Conservation (phyloP, 2,113 vertebrate species). For the Zosterops lateralis region DNA sequence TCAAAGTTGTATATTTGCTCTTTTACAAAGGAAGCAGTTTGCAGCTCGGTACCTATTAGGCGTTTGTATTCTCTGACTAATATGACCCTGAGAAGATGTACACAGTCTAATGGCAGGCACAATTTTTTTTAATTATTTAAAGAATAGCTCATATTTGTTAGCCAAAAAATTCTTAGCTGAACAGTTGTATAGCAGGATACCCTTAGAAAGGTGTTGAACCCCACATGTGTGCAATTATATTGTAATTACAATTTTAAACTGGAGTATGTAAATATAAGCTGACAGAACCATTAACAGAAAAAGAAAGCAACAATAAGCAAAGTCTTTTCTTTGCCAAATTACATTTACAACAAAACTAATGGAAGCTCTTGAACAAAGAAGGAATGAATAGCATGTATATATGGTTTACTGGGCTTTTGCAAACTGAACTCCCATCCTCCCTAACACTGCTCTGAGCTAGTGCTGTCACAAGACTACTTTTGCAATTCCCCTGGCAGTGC, state of each 20-base stretch:
- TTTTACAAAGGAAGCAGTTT: neutral
- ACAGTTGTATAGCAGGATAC: neutral
- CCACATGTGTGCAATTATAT: slow-evolving; percentile 24
- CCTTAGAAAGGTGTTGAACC: slow-evolving; percentile 7
- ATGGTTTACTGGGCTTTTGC: neutral
- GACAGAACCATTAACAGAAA: slow-evolving; percentile 4
- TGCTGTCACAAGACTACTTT: neutral
- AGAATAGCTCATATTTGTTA: neutral
- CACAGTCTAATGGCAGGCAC: neutral
- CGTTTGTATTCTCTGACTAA: neutral
- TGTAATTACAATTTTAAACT: neutral
- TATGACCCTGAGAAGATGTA: neutral
- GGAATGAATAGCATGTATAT: neutral
- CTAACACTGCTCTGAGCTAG: neutral
- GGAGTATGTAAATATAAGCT: neutral
- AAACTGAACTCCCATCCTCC: neutral
- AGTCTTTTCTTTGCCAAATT: neutral
- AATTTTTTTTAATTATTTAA: slow-evolving; percentile 12
- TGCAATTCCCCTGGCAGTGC: neutral
- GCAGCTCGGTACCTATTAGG: neutral
- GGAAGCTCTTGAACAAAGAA: neutral
- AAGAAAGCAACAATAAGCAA: neutral
- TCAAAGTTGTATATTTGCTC: slow-evolving; percentile 49
- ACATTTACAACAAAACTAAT: neutral
- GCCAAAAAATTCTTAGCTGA: neutral